These are phyloP conservation scores for Tetrapedia diversipes DNA, from an alignment of 2,888 invertebrate species.

Conservation along the genomic window DNA sequence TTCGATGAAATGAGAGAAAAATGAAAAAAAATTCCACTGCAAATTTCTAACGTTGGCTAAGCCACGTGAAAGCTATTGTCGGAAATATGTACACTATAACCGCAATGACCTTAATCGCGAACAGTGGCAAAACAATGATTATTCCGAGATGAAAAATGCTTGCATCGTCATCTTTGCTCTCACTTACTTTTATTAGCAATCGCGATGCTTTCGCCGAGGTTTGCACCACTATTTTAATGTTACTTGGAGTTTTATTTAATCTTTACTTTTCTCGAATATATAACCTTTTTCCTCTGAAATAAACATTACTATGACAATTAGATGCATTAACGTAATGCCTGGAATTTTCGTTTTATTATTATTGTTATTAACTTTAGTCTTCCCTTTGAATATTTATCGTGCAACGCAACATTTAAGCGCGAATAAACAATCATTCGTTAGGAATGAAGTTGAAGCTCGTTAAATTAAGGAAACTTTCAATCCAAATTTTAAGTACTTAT, in stretches of 20 bases:
- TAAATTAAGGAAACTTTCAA: neutral
- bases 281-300: neutral
- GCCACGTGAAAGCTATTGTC: constrained; percentile 11
- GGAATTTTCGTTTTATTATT: too few species aligned
- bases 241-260: neutral
- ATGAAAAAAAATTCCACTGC: neutral
- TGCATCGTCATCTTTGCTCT: constrained; percentile 1
- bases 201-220: neutral
- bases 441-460: neutral
- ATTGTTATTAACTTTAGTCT: neutral
- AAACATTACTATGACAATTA: neutral
- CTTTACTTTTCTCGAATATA: too few species aligned
- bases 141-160: constrained; percentile 34
- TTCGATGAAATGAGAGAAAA: constrained; percentile 8
- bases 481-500: neutral
- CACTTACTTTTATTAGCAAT: constrained; percentile 15
- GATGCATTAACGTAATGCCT: neutral
- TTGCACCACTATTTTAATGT: constrained; percentile 5
- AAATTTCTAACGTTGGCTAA: constrained; percentile 13
- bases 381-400: neutral
- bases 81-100: constrained; percentile 12
- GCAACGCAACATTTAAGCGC: neutral
- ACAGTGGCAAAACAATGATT: constrained; percentile 26
- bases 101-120: constrained; percentile 44
- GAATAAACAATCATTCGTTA: constrained; percentile 4